Evolutionary conservation across 2,113 vertebrate genomes (phyloP).

Genomic region (Gymnarchus niloticus): DNA sequence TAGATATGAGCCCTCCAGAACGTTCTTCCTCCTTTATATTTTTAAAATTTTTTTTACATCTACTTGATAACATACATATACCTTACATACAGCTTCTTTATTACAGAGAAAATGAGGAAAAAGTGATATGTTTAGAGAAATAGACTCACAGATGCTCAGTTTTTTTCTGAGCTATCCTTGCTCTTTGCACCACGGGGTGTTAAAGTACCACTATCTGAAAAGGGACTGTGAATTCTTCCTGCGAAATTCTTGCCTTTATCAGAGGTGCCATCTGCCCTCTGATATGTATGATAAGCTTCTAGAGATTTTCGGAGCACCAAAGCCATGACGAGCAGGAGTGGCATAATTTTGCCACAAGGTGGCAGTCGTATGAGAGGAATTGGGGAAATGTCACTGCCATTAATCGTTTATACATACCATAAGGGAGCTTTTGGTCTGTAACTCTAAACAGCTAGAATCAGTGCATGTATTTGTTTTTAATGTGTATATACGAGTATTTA

Average conservation of each 20-base stretch:
- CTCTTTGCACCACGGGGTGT: neutral
- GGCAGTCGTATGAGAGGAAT: conserved; percentile 3
- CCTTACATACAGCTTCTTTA: neutral
- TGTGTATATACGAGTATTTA: conserved; percentile 12
- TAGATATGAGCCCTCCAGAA: neutral
- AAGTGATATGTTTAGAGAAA: neutral
- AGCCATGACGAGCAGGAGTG: neutral
- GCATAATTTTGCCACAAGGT: neutral
- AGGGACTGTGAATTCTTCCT: conserved; percentile 4
- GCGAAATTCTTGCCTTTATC: neutral
- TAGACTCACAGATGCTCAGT: conserved; percentile 6
- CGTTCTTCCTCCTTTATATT: conserved; percentile 22
- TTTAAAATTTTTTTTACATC: neutral
- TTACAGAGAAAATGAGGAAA: neutral
- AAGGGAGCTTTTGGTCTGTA: neutral
- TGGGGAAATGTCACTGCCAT: neutral
- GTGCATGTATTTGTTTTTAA: conserved; percentile 4
- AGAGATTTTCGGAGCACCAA: neutral
- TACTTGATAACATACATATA: neutral
- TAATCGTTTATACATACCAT: neutral
- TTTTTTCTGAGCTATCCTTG: neutral
- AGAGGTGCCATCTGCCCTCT: neutral
- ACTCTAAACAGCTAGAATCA: neutral
- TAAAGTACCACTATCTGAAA: conserved; percentile 7
- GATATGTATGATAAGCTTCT: neutral